Conservation (phyloP, 2,113 vertebrate species). For the Regulus satrapa region DNA sequence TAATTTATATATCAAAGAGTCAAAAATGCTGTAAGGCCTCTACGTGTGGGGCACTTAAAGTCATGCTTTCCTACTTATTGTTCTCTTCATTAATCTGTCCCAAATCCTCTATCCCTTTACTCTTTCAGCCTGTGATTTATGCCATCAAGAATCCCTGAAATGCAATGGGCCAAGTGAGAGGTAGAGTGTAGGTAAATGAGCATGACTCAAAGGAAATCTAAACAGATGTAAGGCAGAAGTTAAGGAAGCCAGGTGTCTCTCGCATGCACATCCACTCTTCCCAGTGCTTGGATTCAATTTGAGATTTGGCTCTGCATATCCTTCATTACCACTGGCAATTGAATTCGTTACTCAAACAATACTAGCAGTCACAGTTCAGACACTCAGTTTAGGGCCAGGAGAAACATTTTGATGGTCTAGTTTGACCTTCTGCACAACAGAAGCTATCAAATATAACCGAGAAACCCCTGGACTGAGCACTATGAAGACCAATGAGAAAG, state of each 20-base stretch:
- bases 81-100: not conserved
- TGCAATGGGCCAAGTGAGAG: not conserved
- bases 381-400: not conserved
- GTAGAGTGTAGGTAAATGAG: not conserved
- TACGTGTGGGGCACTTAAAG: not conserved
- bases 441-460: not conserved
- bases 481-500: not conserved
- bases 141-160: not conserved
- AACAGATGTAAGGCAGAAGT: not conserved
- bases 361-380: not conserved
- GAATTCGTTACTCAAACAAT: not conserved
- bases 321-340: not conserved
- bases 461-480: not conserved
- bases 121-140: not conserved
- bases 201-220: not conserved
- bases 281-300: not conserved
- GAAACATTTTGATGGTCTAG: not conserved
- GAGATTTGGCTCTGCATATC: not conserved
- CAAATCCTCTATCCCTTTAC: not conserved
- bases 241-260: not conserved
- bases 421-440: not conserved
- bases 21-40: not conserved
- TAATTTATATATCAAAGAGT: constrained; percentile 29
- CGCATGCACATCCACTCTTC: not conserved
- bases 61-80: not conserved